Percentiles rank a stretch among this genome's conserved stretches.
Evolutionary conservation across 1,140 invertebrate species (phyloP).

Genomic region (Sesamia nonagrioides): DNA sequence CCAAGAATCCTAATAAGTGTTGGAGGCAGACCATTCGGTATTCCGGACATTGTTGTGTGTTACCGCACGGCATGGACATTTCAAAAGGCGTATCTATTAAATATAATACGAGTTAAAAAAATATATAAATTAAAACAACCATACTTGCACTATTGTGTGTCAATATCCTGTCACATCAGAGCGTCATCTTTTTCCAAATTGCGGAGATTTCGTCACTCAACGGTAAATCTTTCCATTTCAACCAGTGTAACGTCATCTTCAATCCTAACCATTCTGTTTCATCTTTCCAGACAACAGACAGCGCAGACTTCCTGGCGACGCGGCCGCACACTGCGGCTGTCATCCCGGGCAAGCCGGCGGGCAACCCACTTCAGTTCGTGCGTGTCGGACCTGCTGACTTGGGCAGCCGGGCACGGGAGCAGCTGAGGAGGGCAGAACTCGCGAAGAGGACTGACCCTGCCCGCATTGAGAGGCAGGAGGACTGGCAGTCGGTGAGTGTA

Average conservation of each 20-base stretch:
- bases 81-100: no score
- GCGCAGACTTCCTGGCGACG: conserved; percentile 81
- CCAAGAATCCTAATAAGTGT: background rate
- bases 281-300: conserved; percentile 81
- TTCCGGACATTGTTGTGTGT: background rate
- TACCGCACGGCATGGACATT: background rate
- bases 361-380: conserved; percentile 96
- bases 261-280: background rate
- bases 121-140: no score
- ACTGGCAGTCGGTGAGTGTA: conserved; percentile 96
- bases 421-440: conserved; percentile 94
- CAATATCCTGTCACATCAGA: no score
- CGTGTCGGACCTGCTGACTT: conserved; percentile 93
- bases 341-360: conserved; percentile 92
- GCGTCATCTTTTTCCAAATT: no score
- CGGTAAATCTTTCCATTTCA: no score
- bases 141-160: no score
- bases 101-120: no score
- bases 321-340: conserved; percentile 81
- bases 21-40: background rate
- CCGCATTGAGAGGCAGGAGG: conserved; percentile 93
- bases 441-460: conserved; percentile 93
- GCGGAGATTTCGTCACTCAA: no score
- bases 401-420: conserved; percentile 94
- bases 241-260: no score